A percentile compares a stretch with the other conserved stretches of the same genome.
These are phyloP conservation scores for Tiphia femorata DNA, from an alignment of 2,888 invertebrate species.

Conservation along the genomic window DNA sequence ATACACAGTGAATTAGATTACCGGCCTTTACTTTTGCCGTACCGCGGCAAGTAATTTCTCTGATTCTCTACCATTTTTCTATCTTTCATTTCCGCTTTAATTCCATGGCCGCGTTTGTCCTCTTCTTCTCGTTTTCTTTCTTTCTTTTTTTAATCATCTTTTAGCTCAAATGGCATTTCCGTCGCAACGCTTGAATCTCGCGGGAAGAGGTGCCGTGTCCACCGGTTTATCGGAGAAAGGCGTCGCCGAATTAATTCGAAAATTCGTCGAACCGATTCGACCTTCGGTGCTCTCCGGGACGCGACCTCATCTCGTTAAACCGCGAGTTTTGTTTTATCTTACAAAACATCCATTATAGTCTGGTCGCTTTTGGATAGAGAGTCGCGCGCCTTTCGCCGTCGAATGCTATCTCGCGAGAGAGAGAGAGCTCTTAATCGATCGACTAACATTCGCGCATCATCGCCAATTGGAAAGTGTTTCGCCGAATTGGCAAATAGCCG, in stretches of 20 bases:
- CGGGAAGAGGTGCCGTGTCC: constrained; percentile 35
- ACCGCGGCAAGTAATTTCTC: constrained; percentile 43
- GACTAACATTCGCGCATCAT: neutral
- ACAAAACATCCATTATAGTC: constrained; percentile 67
- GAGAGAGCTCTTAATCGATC: neutral
- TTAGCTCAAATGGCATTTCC: no score
- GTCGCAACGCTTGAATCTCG: constrained; percentile 18
- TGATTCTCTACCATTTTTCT: constrained; percentile 42
- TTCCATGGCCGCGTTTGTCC: constrained; percentile 39
- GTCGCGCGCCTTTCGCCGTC: constrained; percentile 43
- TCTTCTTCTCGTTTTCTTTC: constrained; percentile 36
- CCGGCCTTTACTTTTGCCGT: constrained; percentile 56
- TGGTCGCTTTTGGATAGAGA: constrained; percentile 62
- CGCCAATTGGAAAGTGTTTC: neutral
- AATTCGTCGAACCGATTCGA: constrained; percentile 29
- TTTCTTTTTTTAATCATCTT: constrained; percentile 28
- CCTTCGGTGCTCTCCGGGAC: constrained; percentile 35
- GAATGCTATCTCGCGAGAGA: neutral
- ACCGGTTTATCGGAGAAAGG: constrained; percentile 31
- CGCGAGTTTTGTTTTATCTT: constrained; percentile 59
- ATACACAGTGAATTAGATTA: constrained; percentile 68
- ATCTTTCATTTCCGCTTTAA: constrained; percentile 24
- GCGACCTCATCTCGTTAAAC: constrained; percentile 33
- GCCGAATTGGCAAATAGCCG: neutral
- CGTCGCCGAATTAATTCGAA: constrained; percentile 37